Conservation (phyloP, 2,113 vertebrate genomes). For the Rhombomys opimus region DNA sequence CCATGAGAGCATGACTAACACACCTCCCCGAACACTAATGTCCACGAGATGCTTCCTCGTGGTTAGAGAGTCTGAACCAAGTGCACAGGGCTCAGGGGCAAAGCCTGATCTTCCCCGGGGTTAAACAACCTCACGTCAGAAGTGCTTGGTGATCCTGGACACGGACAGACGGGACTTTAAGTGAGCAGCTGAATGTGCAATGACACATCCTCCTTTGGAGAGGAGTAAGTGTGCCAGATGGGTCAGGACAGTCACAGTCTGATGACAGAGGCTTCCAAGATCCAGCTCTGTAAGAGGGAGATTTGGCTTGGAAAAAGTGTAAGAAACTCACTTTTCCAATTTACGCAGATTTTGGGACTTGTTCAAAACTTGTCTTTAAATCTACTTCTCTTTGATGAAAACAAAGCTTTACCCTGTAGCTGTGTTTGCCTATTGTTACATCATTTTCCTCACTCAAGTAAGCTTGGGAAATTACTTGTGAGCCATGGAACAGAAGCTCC, state of each 20-base stretch:
- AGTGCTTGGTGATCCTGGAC: background rate
- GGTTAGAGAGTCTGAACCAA: conserved; percentile 17
- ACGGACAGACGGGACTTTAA: background rate
- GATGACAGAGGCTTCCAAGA: background rate
- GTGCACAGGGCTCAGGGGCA: conserved; percentile 19
- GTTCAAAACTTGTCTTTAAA: background rate
- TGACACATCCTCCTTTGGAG: background rate
- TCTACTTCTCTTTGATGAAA: conserved; percentile 24
- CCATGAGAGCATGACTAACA: background rate
- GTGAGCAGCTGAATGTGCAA: background rate
- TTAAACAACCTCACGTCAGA: conserved; percentile 20
- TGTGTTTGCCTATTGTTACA: background rate
- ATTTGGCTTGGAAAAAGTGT: conserved; percentile 1
- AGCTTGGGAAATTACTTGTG: background rate
- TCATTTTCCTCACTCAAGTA: conserved; percentile 29
- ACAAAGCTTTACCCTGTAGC: background rate
- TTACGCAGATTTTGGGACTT: conserved; percentile 19
- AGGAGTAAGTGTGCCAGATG: background rate
- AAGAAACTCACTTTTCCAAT: background rate
- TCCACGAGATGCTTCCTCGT: conserved; percentile 10
- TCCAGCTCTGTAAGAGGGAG: background rate
- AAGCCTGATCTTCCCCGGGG: conserved; percentile 16
- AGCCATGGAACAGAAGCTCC: background rate
- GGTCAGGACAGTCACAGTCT: background rate
- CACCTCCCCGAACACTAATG: background rate